Evolutionary conservation across 2,888 invertebrate genomes (phyloP), one percentile per base, ranked within the genome.

Genomic region (Aradus depressus): DNA sequence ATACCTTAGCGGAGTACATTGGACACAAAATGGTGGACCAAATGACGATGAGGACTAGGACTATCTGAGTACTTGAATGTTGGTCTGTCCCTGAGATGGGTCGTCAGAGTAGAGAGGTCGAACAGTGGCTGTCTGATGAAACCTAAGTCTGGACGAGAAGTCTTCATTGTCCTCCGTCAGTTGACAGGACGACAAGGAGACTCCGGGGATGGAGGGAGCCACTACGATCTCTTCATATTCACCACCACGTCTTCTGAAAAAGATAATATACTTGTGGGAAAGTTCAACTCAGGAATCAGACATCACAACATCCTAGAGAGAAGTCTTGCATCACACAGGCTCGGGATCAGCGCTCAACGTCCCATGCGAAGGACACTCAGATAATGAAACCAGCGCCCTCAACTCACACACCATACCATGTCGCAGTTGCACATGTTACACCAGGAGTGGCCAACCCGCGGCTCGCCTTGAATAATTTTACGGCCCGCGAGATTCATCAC

Each of bases 111-210:
- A 52, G 5, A 51, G 44, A 4, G 58, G 55, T 58, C 84, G 82
- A 31, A 88, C 78, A 4, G 85, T 81, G 0, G 87, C 81, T 25
- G 88, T 86, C 67, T 92, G 92, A 71, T 96, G 96, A 70, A 93
- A 96, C 59, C 90, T 80, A 61, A 88, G 80, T 58, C 96, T 77
- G 51, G 84, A 84, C 8, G 92, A 83, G 70, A 95, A 96, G 70
- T 96, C 96, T 68, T 86, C 85, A 68, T 95, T 96, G 64, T 92
- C 90, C 65, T 95, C 92, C 60, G 92, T 96, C 47, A 95, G 71
- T 64, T 93, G 87, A 54, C 91, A 81, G 49, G 89, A 82, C 58
- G 81, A 81, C 28, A 90, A 76, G 59, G 83, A 78, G 26, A 89
- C 78, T 49, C 81, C 83, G 0, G 84, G 81, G 67, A 85, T 84